Percentiles rank a stretch among this genome's conserved stretches.
Conservation (phyloP, 2,888 invertebrate genomes). For the Blastobasis adustella region DNA sequence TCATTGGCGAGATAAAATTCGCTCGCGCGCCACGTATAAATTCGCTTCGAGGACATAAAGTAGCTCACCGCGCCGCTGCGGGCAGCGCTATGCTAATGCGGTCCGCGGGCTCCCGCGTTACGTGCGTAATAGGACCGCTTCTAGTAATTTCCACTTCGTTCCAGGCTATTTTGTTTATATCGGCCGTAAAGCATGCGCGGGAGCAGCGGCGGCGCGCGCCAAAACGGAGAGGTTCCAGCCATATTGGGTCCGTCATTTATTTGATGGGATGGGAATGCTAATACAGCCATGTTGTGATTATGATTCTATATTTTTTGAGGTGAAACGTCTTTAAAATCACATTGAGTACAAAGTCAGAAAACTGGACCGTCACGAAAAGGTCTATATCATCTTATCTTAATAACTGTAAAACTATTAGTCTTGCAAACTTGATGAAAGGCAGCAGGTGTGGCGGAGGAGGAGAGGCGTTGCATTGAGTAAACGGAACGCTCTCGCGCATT, state of each 20-base stretch:
- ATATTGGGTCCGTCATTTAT: not conserved
- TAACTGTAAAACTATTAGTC: too few relatives aligned
- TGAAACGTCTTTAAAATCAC: too few relatives aligned
- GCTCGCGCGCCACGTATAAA: conserved; percentile 13
- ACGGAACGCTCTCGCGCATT: too few relatives aligned
- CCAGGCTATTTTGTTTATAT: conserved; percentile 43
- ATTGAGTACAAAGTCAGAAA: too few relatives aligned
- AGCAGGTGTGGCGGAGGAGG: too few relatives aligned
- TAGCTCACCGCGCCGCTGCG: conserved; percentile 15
- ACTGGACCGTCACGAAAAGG: too few relatives aligned
- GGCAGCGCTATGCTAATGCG: conserved; percentile 43
- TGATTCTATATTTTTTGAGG: too few relatives aligned
- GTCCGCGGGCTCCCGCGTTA: conserved; percentile 49
- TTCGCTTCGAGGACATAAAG: conserved; percentile 14
- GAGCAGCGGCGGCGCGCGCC: conserved; percentile 9
- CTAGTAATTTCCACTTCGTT: conserved; percentile 56
- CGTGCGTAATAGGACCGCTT: conserved; percentile 55
- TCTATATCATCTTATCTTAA: too few relatives aligned
- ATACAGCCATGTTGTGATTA: too few relatives aligned
- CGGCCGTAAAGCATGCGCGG: conserved; percentile 23
- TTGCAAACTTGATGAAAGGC: too few relatives aligned
- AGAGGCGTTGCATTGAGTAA: too few relatives aligned
- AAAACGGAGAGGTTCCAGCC: not conserved
- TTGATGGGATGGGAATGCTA: too few relatives aligned
- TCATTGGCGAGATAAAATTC: conserved; percentile 9